Evolutionary conservation across 2,888 invertebrate genomes (phyloP), one percentile per base, ranked within the genome.

Genomic region (Zygothrica quintamaculata): DNA sequence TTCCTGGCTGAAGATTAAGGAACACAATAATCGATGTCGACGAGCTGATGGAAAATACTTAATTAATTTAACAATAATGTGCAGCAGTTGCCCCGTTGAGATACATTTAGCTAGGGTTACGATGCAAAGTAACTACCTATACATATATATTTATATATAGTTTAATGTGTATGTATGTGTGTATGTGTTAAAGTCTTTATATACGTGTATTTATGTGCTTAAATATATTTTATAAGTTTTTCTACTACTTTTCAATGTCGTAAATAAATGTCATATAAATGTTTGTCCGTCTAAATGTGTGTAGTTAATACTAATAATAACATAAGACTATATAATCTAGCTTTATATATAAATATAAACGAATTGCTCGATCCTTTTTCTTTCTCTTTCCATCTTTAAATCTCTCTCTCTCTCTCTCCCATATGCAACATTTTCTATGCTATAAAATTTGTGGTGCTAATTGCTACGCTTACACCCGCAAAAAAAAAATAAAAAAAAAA

Each of bases 21-120:
- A 59, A 76, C 80, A 57, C 51, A 51, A 59, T 68, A 65, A 52
- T 39, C 57, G 76, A 73, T 78, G 71, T 26, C 43, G 47, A 61
- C 65, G 65, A 84, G 71, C 84, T 78, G 85, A 78, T 77, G 66
- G 62, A 57, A 42, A n/a, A 40, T 46, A 56, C 82, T 78, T 79
- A 79, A 77, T 79, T 81, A 71, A 78, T 59, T 64, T 64, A 59
- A 16, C 43, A 43, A 53, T 36, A 22, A 40, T n/a, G n/a, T n/a
- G n/a, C n/a, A n/a, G 42, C 16, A 11, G 42, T 16, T 40, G 33
- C 52, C 57, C 48, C 51, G 39, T 12, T 31, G 25, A 74, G 74
- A 57, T 53, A 62, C 40, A 3, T 5, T 42, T 25, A 11, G 46
- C 31, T 53, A 16, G 46, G 59, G 33, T 44, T 70, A 25, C 18